phyloP scores from a whole-genome alignment of 2,888 invertebrate genomes.

The Oscheius sp. region DNA sequence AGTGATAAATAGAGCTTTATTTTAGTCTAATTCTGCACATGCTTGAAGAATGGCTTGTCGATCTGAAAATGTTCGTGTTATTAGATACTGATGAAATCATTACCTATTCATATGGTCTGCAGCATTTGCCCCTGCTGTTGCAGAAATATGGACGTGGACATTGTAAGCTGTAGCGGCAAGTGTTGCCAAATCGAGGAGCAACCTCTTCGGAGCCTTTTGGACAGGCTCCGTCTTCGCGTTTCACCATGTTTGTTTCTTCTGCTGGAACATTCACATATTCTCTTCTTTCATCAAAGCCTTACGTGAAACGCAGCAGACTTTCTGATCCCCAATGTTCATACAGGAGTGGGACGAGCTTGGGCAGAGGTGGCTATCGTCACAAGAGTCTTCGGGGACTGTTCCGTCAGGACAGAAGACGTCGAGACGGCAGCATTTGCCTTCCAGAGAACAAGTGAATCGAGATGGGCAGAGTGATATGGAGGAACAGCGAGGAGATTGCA shows the following conservation, averaged over 20 bases:
- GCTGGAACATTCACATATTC: not conserved
- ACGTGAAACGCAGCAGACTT: constrained; percentile 38
- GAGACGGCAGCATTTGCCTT: constrained; percentile 56
- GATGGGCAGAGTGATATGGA: constrained; percentile 56
- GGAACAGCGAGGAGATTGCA: constrained; percentile 46
- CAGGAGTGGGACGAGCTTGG: constrained; percentile 59
- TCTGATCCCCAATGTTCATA: constrained; percentile 35
- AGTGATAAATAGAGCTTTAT: constrained; percentile 26
- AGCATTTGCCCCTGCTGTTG: constrained; percentile 55
- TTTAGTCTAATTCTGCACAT: constrained; percentile 14
- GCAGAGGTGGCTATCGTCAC: constrained; percentile 49
- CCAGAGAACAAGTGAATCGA: constrained; percentile 55
- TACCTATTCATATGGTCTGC: constrained; percentile 40
- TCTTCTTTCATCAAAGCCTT: not conserved
- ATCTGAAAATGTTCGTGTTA: not conserved
- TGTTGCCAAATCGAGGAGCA: constrained; percentile 50
- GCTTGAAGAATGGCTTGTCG: constrained; percentile 2
- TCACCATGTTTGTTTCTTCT: constrained; percentile 13
- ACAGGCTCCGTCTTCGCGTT: constrained; percentile 40
- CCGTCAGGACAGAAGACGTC: constrained; percentile 57
- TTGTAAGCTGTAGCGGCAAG: constrained; percentile 59
- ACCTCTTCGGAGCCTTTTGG: constrained; percentile 52
- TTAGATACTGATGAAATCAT: not conserved
- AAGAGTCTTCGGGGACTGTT: constrained; percentile 55
- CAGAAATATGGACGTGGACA: constrained; percentile 66